Base-by-base conservation (phyloP, 2,113 vertebrate genomes). In the Etia nguti region DNA sequence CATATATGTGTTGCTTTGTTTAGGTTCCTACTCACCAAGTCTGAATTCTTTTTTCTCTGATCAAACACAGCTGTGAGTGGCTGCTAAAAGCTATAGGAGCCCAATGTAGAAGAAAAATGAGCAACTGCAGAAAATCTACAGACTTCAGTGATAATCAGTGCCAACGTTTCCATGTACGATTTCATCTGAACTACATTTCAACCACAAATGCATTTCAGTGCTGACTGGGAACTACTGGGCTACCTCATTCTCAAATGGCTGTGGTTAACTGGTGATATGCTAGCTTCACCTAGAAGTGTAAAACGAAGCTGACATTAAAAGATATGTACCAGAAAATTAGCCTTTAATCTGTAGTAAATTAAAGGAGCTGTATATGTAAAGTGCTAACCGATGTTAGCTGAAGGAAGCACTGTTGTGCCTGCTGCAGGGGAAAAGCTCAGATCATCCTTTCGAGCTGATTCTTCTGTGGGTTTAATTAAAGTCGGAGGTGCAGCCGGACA, bases 391-490 rank as follows among this genome's bases (percentile, higher is more conserved):
- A 31, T 79, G 77, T 75, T 80, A 36, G 18, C 18, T 22, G 26
- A 22, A 80, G 12, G 24, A 70, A 46, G 24, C 20, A 34, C 20
- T 29, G 34, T 6, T 2, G 59, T 34, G 50, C 41, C 46, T 50
- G 46, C 26, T 77, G 46, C 73, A 77, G 46, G 26, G 46, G 57
- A 31, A 57, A 34, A 57, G 50, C 65, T 86, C 80, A 5, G 24
- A 26, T 85, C 70, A 73, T 29, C 60, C 38, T 36, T 86, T 7
- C 16, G 41, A 89, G 87, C 43, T 7, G 15, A 12, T 20, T 68
- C 80, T 26, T 77, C 80, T 54, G 89, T 34, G 86, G 86, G 43
- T 87, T 82, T 89, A 90, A 89, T 93, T 92, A 88, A 86, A 93
- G 80, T 50, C 20, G 4, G 60, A 82, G 89, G 41, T 52, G 62